Percentiles rank a stretch among this genome's conserved stretches.
phyloP scores from a whole-genome alignment of 2,113 vertebrate genomes.

The Struthio camelus region DNA sequence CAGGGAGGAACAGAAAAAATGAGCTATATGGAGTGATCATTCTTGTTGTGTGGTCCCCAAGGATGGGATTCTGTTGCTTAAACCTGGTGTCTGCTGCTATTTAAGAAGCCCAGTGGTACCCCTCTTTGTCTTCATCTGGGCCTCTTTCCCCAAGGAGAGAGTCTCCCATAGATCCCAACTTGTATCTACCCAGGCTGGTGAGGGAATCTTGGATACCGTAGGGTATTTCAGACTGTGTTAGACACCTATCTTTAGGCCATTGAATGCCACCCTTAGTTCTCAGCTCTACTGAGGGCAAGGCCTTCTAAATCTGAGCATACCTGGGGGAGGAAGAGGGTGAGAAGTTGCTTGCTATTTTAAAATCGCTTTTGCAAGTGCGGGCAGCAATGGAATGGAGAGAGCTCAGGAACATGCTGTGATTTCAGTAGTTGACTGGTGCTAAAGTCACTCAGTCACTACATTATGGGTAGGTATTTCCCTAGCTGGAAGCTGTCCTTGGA shows the following conservation, averaged over 20 bases:
- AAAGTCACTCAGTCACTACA: background rate
- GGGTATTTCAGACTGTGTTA: background rate
- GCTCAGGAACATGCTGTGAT: fast-evolving
- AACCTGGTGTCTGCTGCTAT: background rate
- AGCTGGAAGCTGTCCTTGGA: background rate
- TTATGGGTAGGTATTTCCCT: background rate
- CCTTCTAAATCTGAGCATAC: background rate
- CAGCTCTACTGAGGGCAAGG: background rate
- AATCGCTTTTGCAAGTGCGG: background rate
- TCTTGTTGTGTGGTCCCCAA: background rate
- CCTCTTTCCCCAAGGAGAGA: background rate
- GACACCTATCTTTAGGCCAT: background rate
- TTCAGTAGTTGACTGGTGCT: background rate
- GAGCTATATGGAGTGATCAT: background rate
- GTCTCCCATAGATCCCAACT: background rate
- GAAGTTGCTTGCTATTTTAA: background rate
- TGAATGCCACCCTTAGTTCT: background rate
- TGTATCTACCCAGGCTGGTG: background rate
- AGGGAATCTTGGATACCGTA: background rate
- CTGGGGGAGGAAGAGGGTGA: background rate
- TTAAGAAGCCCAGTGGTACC: background rate
- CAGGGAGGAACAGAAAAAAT: background rate
- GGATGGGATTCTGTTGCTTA: background rate
- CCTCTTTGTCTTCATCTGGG: background rate
- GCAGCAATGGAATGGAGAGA: background rate